A percentile compares a stretch with the other conserved stretches of the same genome.
phyloP scores from a whole-genome alignment of 64 coral and sea anemone genomes.

The Stylophora pistillata region DNA sequence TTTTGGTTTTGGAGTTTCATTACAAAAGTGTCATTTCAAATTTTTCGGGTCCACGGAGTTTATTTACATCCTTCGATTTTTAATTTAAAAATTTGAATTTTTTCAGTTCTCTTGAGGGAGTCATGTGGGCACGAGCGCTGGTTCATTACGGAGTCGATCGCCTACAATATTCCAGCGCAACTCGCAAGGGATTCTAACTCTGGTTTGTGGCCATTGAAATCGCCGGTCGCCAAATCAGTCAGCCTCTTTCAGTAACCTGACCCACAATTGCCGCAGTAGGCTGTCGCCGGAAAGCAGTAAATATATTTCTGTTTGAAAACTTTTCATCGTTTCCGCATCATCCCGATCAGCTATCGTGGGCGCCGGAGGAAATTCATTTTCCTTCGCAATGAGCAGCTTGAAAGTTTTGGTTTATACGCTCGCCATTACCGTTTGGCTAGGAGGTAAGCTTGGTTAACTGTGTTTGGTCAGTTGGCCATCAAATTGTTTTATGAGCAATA shows the following conservation, averaged over 20 bases:
- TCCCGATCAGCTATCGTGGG: background rate
- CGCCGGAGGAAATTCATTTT: background rate
- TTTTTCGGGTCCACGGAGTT: background rate
- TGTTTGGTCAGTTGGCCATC: background rate
- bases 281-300: too few species aligned
- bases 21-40: background rate
- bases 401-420: background rate
- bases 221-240: too few species aligned
- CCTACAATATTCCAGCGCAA: too few species aligned
- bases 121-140: too few species aligned
- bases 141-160: too few species aligned
- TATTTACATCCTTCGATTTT: background rate
- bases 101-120: too few species aligned
- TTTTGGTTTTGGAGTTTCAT: background rate
- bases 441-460: background rate
- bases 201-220: too few species aligned
- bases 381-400: background rate
- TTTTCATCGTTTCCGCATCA: background rate
- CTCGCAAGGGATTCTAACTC: too few species aligned
- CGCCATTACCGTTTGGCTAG: background rate
- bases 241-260: too few species aligned
- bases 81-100: too few species aligned
- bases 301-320: background rate
- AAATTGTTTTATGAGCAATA: background rate
- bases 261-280: too few species aligned